Evolutionary conservation across 30 jellyfish, hydroid and myxozoan species (phyloP).

Genomic region (Euphysa ruthae): DNA sequence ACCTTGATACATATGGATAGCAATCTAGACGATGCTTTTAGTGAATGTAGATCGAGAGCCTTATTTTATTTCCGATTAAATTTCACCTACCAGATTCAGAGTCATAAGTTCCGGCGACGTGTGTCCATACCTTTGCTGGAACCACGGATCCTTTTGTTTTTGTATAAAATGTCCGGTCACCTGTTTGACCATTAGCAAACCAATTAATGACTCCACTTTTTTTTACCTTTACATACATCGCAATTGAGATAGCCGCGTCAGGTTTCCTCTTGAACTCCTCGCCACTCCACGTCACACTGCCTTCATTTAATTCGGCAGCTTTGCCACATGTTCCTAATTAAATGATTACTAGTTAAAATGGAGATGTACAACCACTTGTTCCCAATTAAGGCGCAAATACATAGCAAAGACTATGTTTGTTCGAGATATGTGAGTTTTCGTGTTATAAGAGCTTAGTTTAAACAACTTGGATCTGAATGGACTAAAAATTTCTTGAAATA

Average conservation of each 20-base stretch:
- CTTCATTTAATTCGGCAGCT: conserved; percentile 79
- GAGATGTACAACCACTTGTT: not conserved
- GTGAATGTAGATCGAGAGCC: no score
- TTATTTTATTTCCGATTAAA: no score
- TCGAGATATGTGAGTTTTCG: no score
- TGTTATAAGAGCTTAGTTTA: no score
- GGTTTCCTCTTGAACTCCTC: conserved; percentile 53
- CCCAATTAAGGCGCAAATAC: no score
- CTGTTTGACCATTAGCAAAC: conserved; percentile 76
- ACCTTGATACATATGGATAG: no score
- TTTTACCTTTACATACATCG: conserved; percentile 86
- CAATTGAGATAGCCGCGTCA: conserved; percentile 72
- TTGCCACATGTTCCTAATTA: conserved; percentile 73
- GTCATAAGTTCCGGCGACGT: conserved; percentile 83
- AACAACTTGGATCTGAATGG: no score
- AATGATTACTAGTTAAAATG: not conserved
- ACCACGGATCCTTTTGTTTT: conserved; percentile 63
- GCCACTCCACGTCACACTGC: conserved; percentile 82
- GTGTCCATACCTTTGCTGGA: conserved; percentile 94
- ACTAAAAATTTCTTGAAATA: no score
- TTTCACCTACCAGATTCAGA: conserved; percentile 88
- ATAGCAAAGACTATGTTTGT: no score
- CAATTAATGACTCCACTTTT: conserved; percentile 77
- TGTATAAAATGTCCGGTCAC: conserved; percentile 53
- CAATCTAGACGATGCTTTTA: no score